Conservation (phyloP, 2,888 invertebrate species). For the Hirtodrosophila duncani region DNA sequence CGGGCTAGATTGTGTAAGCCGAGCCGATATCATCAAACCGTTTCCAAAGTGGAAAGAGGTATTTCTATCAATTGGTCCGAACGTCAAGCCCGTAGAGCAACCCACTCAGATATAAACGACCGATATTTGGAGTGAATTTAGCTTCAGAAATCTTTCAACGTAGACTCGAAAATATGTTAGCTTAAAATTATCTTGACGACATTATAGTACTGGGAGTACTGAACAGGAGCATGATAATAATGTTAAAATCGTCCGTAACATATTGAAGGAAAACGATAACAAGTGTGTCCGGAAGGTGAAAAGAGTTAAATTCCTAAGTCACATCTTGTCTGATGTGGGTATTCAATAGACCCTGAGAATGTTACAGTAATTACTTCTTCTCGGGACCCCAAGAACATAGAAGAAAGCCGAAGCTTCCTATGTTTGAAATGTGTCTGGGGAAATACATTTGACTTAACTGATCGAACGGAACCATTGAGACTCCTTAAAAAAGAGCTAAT, state of each 20-base stretch:
- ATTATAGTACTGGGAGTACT: conserved; percentile 41
- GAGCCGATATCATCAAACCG: no score
- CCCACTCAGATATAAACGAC: conserved; percentile 1
- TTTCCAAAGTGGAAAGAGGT: no score
- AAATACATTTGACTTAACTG: no score
- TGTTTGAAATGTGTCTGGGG: no score
- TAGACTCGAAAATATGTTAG: neutral
- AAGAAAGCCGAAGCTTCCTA: no score
- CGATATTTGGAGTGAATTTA: neutral
- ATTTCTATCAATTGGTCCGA: no score
- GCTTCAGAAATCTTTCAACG: conserved; percentile 12
- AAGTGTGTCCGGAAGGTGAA: conserved; percentile 45
- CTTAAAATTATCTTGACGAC: conserved; percentile 40
- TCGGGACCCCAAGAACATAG: no score
- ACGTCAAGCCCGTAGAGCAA: conserved; percentile 1
- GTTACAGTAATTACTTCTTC: conserved; percentile 38
- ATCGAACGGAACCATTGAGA: neutral
- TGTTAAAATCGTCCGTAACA: conserved; percentile 43
- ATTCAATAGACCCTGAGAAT: conserved; percentile 40
- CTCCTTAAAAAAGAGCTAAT: neutral
- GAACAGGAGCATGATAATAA: conserved; percentile 50
- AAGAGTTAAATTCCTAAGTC: conserved; percentile 49
- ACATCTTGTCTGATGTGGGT: no score
- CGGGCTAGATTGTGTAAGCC: no score
- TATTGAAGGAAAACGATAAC: conserved; percentile 46